Percentiles rank a stretch among this genome's conserved stretches.
These are phyloP conservation scores for Volucella inanis DNA, from an alignment of 2,888 invertebrate species.

Conservation along the genomic window DNA sequence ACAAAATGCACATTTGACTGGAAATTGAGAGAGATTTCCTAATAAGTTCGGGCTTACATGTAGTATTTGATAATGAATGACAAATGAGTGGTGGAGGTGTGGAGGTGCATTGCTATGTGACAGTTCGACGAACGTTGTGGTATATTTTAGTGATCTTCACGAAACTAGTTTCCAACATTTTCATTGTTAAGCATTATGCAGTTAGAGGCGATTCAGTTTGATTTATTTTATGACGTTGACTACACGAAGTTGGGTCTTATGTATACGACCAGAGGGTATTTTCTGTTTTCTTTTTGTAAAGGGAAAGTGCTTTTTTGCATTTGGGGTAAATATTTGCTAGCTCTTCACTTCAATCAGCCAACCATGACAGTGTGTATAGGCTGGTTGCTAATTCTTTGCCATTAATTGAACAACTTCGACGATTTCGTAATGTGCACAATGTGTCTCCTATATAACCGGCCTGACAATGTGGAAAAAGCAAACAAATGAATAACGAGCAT, in stretches of 20 bases:
- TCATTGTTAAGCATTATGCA: constrained; percentile 20
- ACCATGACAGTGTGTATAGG: too few species aligned
- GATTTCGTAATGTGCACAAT: not conserved
- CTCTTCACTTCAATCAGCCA: constrained; percentile 4
- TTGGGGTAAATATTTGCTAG: constrained; percentile 2
- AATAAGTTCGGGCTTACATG: not conserved
- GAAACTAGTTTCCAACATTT: constrained; percentile 38
- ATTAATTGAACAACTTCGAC: constrained; percentile 7
- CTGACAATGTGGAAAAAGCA: too few species aligned
- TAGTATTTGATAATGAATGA: too few species aligned
- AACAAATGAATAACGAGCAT: too few species aligned
- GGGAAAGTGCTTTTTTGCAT: constrained; percentile 40
- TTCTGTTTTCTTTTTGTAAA: not conserved
- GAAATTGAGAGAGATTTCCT: constrained; percentile 10
- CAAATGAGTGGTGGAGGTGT: too few species aligned
- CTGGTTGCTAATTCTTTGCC: not conserved
- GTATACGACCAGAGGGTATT: not conserved
- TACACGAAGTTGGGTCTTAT: not conserved
- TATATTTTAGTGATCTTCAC: not conserved
- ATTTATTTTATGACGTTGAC: not conserved
- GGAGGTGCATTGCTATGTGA: constrained; percentile 5
- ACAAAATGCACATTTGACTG: not conserved
- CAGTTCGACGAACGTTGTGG: constrained; percentile 11
- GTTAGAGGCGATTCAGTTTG: constrained; percentile 3
- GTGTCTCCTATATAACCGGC: too few species aligned